Conservation (phyloP, 1,140 invertebrate species). For the Drosophila fuyamai region DNA sequence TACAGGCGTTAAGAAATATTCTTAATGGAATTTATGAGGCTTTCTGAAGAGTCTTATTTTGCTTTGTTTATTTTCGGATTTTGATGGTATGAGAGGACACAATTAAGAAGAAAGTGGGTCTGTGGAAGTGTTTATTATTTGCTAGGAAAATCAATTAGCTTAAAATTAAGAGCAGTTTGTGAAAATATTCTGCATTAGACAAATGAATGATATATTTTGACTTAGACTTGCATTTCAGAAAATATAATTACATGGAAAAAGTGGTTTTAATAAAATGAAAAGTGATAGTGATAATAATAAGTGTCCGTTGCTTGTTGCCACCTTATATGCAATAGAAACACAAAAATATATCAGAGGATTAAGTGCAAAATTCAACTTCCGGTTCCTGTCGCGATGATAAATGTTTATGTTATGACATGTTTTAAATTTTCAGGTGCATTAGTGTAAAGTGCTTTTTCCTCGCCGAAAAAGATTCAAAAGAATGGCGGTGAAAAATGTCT, state of each 20-base stretch:
- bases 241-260: too few species aligned
- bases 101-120: conserved; percentile 2
- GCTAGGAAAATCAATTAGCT: conserved; percentile 67
- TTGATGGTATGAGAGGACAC: background rate
- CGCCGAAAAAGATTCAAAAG: conserved; percentile 58
- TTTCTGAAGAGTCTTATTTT: conserved; percentile 13
- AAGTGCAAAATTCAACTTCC: conserved; percentile 43
- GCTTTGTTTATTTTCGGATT: conserved; percentile 41
- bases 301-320: background rate
- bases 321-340: background rate
- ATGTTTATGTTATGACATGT: conserved; percentile 83
- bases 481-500: conserved; percentile 67
- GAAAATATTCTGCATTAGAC: background rate
- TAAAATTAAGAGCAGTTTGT: conserved; percentile 36
- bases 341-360: conserved; percentile 35
- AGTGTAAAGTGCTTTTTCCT: conserved; percentile 79
- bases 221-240: background rate
- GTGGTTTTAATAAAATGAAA: too few species aligned
- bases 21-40: conserved; percentile 55
- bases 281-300: too few species aligned
- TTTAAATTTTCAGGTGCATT: conserved; percentile 82
- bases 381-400: conserved; percentile 62
- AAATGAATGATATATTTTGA: background rate
- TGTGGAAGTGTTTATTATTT: conserved; percentile 68
- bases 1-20: conserved; percentile 25